Evolutionary conservation across 2,113 vertebrate species (phyloP).

Genomic region (Coracopsis vasa): DNA sequence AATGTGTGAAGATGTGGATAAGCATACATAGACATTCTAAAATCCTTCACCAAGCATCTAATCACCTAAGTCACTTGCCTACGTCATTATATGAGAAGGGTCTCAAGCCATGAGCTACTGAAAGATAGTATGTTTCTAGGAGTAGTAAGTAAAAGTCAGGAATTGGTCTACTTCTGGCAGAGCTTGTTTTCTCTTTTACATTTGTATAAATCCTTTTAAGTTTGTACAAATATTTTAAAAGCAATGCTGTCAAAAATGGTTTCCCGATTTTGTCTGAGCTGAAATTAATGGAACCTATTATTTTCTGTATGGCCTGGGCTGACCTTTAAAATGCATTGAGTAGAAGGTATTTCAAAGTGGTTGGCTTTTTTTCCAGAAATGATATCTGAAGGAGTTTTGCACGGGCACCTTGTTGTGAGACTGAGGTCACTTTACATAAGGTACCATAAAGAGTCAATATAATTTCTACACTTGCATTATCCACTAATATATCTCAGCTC

Average conservation of each 20-base stretch:
- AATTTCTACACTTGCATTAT: background rate
- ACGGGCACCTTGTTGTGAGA: background rate
- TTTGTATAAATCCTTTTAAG: background rate
- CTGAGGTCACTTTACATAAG: background rate
- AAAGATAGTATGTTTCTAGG: background rate
- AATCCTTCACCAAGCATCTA: background rate
- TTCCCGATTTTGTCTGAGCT: background rate
- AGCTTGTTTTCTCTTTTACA: background rate
- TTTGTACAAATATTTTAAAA: background rate
- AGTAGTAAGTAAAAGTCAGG: background rate
- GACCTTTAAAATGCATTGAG: background rate
- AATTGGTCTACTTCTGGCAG: background rate
- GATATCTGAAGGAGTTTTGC: background rate
- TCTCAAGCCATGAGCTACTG: background rate
- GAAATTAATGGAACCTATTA: background rate
- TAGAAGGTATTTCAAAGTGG: background rate
- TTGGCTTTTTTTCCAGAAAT: background rate
- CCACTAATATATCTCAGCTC: background rate
- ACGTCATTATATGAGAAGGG: background rate
- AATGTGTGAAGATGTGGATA: background rate
- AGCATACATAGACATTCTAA: background rate
- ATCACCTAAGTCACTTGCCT: background rate
- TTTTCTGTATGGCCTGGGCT: background rate
- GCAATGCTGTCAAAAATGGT: background rate
- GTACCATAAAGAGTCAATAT: background rate